phyloP scores from a whole-genome alignment of 2,888 invertebrate genomes.

The Drosophila fungiperda region DNA sequence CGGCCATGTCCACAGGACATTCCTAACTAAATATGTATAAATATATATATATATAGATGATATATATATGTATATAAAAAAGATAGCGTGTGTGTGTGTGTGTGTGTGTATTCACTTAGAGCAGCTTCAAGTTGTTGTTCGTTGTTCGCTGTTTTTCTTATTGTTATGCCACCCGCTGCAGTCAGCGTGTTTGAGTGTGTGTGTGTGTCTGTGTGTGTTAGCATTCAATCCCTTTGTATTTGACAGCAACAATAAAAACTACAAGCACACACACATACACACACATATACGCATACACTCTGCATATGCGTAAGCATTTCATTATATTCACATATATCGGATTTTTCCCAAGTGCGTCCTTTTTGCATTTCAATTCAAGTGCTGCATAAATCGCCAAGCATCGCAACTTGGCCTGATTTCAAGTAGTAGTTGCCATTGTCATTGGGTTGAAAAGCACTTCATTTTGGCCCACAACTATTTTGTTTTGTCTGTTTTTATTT shows the following conservation, averaged over 20 bases:
- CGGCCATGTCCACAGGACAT: conserved; percentile 25
- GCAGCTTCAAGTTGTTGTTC: conserved; percentile 63
- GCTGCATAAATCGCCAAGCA: conserved; percentile 46
- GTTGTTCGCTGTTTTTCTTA: conserved; percentile 63
- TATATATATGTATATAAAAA: conserved; percentile 7
- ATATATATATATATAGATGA: conserved; percentile 24
- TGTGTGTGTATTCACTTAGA: conserved; percentile 48
- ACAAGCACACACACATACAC: conserved; percentile 26
- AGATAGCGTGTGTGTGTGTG: conserved; percentile 12
- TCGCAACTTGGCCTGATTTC: conserved; percentile 56
- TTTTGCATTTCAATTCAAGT: conserved; percentile 53
- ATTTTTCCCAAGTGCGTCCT: conserved; percentile 51
- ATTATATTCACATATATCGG: conserved; percentile 68
- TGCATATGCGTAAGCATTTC: conserved; percentile 68
- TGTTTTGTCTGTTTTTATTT: not conserved
- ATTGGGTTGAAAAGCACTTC: conserved; percentile 7
- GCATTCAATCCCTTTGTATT: conserved; percentile 72
- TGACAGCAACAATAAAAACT: conserved; percentile 61
- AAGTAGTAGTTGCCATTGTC: conserved; percentile 33
- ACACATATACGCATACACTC: conserved; percentile 18
- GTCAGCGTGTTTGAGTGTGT: conserved; percentile 1
- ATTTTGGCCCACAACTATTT: conserved; percentile 10
- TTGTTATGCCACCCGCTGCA: conserved; percentile 60
- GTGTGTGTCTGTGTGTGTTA: conserved; percentile 17
- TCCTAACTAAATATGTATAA: conserved; percentile 51